Evolutionary conservation across 2,797 vertebrate genomes (phyloP).

Genomic region (Bucorvus abyssinicus): DNA sequence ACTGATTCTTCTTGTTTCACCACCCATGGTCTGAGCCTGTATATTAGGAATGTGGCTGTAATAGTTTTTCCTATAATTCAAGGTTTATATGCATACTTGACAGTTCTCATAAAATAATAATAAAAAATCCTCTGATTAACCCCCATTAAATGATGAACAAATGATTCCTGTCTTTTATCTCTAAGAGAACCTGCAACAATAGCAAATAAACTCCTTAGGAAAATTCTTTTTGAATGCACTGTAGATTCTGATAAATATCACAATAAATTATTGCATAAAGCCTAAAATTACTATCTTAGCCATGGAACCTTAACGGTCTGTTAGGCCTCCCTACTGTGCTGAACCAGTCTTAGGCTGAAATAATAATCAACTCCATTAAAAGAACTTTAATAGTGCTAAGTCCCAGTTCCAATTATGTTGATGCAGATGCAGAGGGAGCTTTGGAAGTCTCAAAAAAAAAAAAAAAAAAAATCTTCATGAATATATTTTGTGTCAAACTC

Average conservation of each 20-base stretch:
- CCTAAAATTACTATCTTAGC: background rate
- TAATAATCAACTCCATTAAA: background rate
- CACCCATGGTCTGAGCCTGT: background rate
- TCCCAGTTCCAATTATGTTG: background rate
- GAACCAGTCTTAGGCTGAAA: background rate
- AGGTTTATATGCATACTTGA: background rate
- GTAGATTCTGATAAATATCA: background rate
- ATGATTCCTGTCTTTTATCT: background rate
- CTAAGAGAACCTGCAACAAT: background rate
- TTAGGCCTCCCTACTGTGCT: background rate
- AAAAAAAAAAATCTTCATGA: background rate
- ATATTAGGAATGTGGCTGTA: background rate
- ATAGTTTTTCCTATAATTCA: background rate
- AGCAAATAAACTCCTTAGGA: background rate
- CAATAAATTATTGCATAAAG: background rate
- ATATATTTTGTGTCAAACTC: background rate
- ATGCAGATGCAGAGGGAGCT: background rate
- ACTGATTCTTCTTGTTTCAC: background rate
- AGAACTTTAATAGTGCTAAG: background rate
- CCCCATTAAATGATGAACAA: background rate
- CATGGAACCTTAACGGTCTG: background rate
- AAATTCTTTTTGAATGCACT: background rate
- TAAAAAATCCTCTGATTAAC: background rate
- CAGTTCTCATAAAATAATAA: background rate
- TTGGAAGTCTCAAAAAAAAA: background rate